Base-by-base conservation (phyloP, 2,797 vertebrate genomes). In the Enteromius viviparus region DNA sequence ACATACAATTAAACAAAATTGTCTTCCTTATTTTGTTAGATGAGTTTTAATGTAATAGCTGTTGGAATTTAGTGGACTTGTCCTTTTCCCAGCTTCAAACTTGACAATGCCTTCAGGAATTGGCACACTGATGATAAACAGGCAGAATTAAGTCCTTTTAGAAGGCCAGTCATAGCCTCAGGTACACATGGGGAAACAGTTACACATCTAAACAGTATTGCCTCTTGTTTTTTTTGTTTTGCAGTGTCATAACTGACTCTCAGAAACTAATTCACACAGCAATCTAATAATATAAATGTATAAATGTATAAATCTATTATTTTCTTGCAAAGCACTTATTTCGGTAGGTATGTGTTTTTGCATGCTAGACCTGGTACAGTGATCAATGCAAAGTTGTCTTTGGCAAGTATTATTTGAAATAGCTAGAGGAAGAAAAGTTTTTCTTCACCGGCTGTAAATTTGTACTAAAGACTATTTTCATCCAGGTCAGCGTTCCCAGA, bases 381-480 rank as follows among this genome's bases (percentile, higher is more conserved):
- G 92, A 94, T 95, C 93, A 94, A 82, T 88, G 78, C 51, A 76
- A 9, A 19, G 92, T 94, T 93, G 91, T 93, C 87, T 93, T 94
- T 95, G 94, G 93, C 93, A 91, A 58, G 91, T 89, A 86, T 89
- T 87, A 87, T 89, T 92, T 90, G 90, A 93, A 87, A 92, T 92
- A 91, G 86, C 92, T 88, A 90, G 87, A 92, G 71, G 71, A 88
- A 93, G 81, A 91, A 81, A 91, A 72, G 91, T 92, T 93, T 93
- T 95, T 94, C 92, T 93, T 93, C 90, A 90, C 91, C 86, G 81
- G 89, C 88, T 91, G 91, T 95, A 94, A 94, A 95, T 92, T 92
- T 93, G 86, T 93, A 91, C 90, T 85, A 84, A 82, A 88, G 90
- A 91, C 89, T 91, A 87, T 90, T 94, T 93, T 91, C 87, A 88